Conservation (phyloP, 2,888 invertebrate species). For the Geotrupes spiniger region DNA sequence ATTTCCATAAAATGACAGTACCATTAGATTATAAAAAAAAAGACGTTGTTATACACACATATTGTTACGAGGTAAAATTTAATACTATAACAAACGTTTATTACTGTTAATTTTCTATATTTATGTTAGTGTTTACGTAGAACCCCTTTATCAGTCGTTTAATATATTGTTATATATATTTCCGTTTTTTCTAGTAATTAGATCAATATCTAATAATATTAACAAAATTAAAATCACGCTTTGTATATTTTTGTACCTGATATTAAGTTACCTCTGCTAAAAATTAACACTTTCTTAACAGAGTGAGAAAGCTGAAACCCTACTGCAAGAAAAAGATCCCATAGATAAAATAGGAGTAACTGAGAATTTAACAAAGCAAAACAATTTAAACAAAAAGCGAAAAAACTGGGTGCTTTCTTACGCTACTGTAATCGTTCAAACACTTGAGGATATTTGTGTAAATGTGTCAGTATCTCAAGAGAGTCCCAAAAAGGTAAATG, state of each 20-base stretch:
- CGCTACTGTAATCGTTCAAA: slow-evolving; percentile 46
- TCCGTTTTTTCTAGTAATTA: too few species aligned
- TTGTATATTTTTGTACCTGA: slow-evolving; percentile 5
- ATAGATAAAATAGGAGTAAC: slow-evolving; percentile 13
- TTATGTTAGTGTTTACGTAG: too few species aligned
- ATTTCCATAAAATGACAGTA: too few species aligned
- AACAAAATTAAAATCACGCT: neutral
- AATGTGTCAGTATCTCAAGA: slow-evolving; percentile 32
- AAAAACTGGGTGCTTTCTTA: slow-evolving; percentile 45
- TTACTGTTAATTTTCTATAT: too few species aligned
- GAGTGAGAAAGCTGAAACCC: slow-evolving; percentile 21
- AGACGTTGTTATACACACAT: too few species aligned
- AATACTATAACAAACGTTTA: too few species aligned
- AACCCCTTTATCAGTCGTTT: too few species aligned
- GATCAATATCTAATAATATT: too few species aligned
- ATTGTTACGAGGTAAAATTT: too few species aligned
- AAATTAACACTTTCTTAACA: slow-evolving; percentile 5
- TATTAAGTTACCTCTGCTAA: neutral
- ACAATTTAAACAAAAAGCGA: slow-evolving; percentile 24
- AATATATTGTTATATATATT: too few species aligned
- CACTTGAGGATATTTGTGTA: slow-evolving; percentile 45
- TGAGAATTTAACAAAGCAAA: slow-evolving; percentile 15
- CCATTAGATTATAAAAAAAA: too few species aligned
- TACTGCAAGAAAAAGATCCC: slow-evolving; percentile 16
- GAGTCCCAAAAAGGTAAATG: slow-evolving; percentile 17